Base-by-base conservation (phyloP, 92 coral and sea anemone genomes). In the Meandrina meandrites region DNA sequence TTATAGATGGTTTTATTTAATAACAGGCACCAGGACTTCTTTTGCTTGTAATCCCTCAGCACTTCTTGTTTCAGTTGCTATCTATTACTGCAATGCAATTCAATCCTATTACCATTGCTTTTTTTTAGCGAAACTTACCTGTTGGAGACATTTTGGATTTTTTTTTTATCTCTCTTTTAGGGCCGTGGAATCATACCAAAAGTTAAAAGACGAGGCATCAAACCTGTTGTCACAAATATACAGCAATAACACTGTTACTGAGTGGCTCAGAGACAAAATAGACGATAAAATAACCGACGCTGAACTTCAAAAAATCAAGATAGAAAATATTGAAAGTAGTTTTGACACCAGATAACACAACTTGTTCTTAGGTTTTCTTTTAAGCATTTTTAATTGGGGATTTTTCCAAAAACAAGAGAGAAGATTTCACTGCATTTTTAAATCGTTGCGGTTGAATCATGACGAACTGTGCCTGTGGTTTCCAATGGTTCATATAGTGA, bases 211-310 rank as follows among this genome's bases (percentile, higher is more conserved):
- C 1, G 85, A 86, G 17, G 91, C 94, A 22, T 16, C 48, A 15
- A 85, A 66, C 4, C 85, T 86, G 50, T 62, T 96, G 36, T 31
- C 53, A 36, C 92, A 91, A 68, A 87, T 95, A 77, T 96, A 89
- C 79, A 80, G 90, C 81, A 88, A 91, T 37, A 69, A 85, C 53
- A 90, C 92, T 4, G 94, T 90, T 13, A 81, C 89, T 9, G 98
- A 96, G 79, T 96, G 98, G 98, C 57, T 93, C 16, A 82, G 76
- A 17, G 95, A 93, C 70, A 96, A 96, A 51, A 91, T 96, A 60
- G 93, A 90, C 37, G 93, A 85, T 80, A 89, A 82, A 88, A 86
- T 94, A 28, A 73, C 70, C 16, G 89, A 86, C 60, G 98, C 96
- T 15, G 77, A 92, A 47, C 48, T 56, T 24, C 85, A 88, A 45